These are phyloP conservation scores for Rhizomys pruinosus DNA, from an alignment of 2,113 vertebrate species.

Conservation along the genomic window DNA sequence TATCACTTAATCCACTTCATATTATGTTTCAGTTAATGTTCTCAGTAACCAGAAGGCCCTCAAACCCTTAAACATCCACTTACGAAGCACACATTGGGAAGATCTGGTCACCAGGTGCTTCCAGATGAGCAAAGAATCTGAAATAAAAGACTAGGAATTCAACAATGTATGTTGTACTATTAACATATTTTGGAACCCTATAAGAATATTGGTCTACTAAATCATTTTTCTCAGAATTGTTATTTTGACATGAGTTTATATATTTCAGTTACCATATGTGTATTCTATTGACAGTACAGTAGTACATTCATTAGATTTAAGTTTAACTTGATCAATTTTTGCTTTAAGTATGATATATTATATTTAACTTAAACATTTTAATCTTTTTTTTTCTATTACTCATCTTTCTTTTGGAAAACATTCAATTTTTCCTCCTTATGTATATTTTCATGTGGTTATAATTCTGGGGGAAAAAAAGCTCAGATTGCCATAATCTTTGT, in stretches of 20 bases:
- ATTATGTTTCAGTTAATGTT: neutral
- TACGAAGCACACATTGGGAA: too few species aligned
- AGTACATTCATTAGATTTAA: neutral
- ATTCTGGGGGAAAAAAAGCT: slow-evolving; percentile 62
- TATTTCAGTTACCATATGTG: neutral
- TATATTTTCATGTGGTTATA: slow-evolving; percentile 9
- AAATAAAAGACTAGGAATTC: neutral
- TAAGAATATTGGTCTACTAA: neutral
- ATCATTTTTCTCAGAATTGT: neutral
- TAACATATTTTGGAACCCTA: neutral
- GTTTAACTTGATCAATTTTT: neutral
- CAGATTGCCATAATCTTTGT: slow-evolving; percentile 58
- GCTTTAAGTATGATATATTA: neutral
- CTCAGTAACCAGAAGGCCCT: accelerated
- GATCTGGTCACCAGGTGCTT: neutral
- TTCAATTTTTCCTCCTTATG: neutral
- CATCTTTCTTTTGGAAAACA: neutral
- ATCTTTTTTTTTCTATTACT: neutral
- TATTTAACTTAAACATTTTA: neutral
- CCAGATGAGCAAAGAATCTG: neutral
- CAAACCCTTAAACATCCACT: neutral
- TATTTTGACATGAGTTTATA: neutral
- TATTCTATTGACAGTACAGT: neutral
- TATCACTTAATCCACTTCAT: neutral
- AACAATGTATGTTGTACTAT: neutral